Conservation (phyloP, 2,113 vertebrate species). For the Prunella himalayana region DNA sequence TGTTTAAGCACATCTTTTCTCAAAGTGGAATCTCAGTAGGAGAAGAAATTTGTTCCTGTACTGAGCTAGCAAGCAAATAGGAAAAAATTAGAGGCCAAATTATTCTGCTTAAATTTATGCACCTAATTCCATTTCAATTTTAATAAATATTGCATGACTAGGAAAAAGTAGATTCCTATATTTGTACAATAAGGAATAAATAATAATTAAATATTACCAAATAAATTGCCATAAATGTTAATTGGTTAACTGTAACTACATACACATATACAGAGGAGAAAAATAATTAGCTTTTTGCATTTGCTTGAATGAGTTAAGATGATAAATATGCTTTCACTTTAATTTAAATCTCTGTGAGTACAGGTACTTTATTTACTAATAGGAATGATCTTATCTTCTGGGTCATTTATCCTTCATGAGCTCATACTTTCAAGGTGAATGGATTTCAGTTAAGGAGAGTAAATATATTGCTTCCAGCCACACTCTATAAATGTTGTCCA, state of each 20-base stretch:
- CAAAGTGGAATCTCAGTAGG: not conserved
- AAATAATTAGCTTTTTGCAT: not conserved
- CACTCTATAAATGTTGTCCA: conserved; percentile 44
- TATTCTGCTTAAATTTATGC: not conserved
- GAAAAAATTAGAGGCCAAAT: not conserved
- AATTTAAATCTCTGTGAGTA: not conserved
- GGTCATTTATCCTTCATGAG: conserved; percentile 51
- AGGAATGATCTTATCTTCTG: conserved; percentile 31
- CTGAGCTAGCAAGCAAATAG: not conserved
- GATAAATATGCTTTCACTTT: not conserved
- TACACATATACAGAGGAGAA: not conserved
- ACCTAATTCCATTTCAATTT: not conserved
- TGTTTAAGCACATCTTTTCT: not conserved
- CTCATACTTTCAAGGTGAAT: conserved; percentile 64
- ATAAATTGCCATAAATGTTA: not conserved
- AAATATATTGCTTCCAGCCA: conserved; percentile 57
- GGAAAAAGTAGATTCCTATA: not conserved
- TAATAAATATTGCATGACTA: not conserved
- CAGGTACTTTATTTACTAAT: conserved; percentile 10
- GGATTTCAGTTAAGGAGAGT: conserved; percentile 54
- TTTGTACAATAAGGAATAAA: not conserved
- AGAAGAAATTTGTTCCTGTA: not conserved
- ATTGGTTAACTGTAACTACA: not conserved
- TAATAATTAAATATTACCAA: not conserved
- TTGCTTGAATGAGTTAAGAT: not conserved